phyloP scores from a whole-genome alignment of 2,113 vertebrate species.

The Corythornis madagascariensis region DNA sequence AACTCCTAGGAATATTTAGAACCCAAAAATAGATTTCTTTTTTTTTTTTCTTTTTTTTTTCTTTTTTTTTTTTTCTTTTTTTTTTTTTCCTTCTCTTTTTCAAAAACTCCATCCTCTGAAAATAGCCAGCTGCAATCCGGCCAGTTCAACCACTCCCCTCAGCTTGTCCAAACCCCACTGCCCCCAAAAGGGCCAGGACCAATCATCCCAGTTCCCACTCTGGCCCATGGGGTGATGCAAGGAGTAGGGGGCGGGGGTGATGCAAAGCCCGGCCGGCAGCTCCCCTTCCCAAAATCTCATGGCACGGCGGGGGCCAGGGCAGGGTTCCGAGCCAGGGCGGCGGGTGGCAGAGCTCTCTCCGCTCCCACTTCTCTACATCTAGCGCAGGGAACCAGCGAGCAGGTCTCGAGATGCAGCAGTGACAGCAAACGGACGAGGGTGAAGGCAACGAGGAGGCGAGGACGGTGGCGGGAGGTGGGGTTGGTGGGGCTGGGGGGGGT shows the following conservation, averaged over 20 bases:
- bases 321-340: neutral
- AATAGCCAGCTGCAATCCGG: conserved; percentile 42
- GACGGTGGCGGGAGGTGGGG: neutral
- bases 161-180: neutral
- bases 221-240: neutral
- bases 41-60: neutral
- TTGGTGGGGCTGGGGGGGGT: neutral
- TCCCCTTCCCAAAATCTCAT: neutral
- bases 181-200: neutral
- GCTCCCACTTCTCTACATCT: conserved; percentile 20
- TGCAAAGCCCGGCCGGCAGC: neutral
- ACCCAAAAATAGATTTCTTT: too few relatives aligned
- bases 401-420: conserved; percentile 23
- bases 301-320: neutral
- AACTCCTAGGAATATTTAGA: too few relatives aligned
- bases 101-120: conserved; percentile 37
- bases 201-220: neutral
- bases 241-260: neutral
- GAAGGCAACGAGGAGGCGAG: neutral
- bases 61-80: neutral
- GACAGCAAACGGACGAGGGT: conserved; percentile 13
- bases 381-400: neutral
- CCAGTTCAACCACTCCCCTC: conserved; percentile 23
- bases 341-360: neutral
- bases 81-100: neutral